Percentiles rank a stretch among this genome's conserved stretches.
These are phyloP conservation scores for Pegea sp. DNA, from an alignment of 23 tunicate species.

Conservation along the genomic window DNA sequence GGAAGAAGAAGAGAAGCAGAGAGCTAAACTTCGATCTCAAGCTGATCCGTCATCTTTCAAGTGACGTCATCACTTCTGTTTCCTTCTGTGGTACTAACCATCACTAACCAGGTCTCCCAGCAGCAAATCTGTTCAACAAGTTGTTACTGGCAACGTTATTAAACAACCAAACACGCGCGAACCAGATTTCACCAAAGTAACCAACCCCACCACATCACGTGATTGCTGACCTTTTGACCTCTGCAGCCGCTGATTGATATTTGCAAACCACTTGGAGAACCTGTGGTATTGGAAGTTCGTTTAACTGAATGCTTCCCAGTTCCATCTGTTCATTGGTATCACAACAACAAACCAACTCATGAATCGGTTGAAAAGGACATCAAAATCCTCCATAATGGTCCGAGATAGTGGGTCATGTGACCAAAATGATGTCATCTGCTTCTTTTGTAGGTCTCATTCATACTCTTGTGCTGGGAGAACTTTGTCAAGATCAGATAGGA, in stretches of 20 bases:
- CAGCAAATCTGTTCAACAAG: too few relatives aligned
- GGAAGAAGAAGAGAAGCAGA: too few relatives aligned
- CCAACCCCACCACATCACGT: too few relatives aligned
- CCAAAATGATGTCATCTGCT: too few relatives aligned
- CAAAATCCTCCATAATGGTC: slow-evolving; percentile 60
- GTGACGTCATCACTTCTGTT: too few relatives aligned
- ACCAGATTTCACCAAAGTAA: background rate
- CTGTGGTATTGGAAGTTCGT: slow-evolving; percentile 76
- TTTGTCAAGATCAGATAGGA: slow-evolving; percentile 29
- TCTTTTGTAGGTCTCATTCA: slow-evolving; percentile 46
- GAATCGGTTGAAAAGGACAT: slow-evolving; percentile 68
- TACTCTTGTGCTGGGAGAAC: slow-evolving; percentile 83
- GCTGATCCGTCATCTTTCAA: too few relatives aligned
- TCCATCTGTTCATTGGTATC: slow-evolving; percentile 94
- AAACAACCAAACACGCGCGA: too few relatives aligned
- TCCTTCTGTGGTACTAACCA: too few relatives aligned
- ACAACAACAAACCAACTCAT: slow-evolving; percentile 45
- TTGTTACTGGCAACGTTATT: too few relatives aligned
- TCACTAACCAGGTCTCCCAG: too few relatives aligned
- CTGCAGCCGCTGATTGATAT: slow-evolving; percentile 37
- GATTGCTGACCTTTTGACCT: background rate
- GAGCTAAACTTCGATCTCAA: too few relatives aligned
- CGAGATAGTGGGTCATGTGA: background rate
- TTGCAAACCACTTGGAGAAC: slow-evolving; percentile 56
- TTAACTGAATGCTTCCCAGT: slow-evolving; percentile 24